Evolutionary conservation across 2,113 vertebrate genomes (phyloP).

Genomic region (Nannospalax galili): DNA sequence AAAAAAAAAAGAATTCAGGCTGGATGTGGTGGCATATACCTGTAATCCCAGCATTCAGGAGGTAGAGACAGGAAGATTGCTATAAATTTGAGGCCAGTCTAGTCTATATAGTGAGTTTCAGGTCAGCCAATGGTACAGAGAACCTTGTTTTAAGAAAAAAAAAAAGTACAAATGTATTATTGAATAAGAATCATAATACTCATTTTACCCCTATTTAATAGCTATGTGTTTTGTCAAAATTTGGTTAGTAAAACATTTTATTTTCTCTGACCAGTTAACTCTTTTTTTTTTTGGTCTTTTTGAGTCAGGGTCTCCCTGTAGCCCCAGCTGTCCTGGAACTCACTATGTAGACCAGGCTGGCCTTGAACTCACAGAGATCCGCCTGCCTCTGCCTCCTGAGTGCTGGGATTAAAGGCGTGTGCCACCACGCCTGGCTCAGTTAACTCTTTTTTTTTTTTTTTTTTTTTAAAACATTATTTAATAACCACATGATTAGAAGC

Average conservation of each 20-base stretch:
- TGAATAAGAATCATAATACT: not conserved
- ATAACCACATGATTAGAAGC: too few relatives aligned
- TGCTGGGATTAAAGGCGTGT: too few relatives aligned
- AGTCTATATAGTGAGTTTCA: not conserved
- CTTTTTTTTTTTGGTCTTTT: too few relatives aligned
- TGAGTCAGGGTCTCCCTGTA: too few relatives aligned
- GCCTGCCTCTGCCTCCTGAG: too few relatives aligned
- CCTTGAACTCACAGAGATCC: too few relatives aligned
- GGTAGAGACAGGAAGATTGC: not conserved
- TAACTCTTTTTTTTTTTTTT: too few relatives aligned
- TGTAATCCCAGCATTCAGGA: not conserved
- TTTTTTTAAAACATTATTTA: too few relatives aligned
- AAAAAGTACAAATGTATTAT: not conserved
- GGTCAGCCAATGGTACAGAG: not conserved
- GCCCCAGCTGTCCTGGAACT: too few relatives aligned
- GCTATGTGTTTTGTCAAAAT: not conserved
- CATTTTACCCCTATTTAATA: not conserved
- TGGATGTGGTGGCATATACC: not conserved
- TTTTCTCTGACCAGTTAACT: not conserved
- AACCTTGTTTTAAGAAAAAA: not conserved
- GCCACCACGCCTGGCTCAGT: too few relatives aligned
- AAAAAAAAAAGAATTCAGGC: not conserved
- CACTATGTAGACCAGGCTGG: too few relatives aligned
- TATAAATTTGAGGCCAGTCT: not conserved
- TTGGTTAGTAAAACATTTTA: not conserved